Percentiles rank a stretch among this genome's conserved stretches.
These are phyloP conservation scores for Fukomys damarensis DNA, from an alignment of 2,113 vertebrate genomes.

Conservation along the genomic window DNA sequence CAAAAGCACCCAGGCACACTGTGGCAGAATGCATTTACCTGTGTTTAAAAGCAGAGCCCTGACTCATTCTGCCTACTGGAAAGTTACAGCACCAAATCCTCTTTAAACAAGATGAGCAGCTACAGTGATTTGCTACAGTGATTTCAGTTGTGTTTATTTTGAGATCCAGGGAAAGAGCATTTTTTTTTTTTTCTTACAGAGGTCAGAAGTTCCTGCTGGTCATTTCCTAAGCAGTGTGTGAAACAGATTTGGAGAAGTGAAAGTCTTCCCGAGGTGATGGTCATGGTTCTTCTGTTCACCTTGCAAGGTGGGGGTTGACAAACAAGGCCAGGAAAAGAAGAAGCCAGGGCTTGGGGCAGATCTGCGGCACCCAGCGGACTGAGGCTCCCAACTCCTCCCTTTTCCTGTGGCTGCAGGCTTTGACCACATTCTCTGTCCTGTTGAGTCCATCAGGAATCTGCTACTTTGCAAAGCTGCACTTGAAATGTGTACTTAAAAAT, in stretches of 20 bases:
- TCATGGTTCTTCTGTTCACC: neutral
- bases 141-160: neutral
- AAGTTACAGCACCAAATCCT: neutral
- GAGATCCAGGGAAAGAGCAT: neutral
- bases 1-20: neutral
- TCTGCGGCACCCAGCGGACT: neutral
- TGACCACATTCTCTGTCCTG: neutral
- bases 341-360: neutral
- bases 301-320: neutral
- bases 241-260: neutral
- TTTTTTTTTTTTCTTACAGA: neutral
- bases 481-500: neutral
- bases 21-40: neutral
- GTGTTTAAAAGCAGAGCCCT: constrained; percentile 10
- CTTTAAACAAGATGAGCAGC: neutral
- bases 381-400: neutral
- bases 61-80: neutral
- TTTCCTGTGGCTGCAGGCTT: neutral
- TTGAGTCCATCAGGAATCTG: neutral
- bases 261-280: neutral
- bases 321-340: neutral
- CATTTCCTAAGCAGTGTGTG: neutral
- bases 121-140: neutral
- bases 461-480: neutral
- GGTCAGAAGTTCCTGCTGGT: neutral